A percentile compares a stretch with the other conserved stretches of the same genome.
Evolutionary conservation across 37 sponge, comb jelly and placozoan genomes (phyloP).

Genomic region (Dysidea cf. avara): DNA sequence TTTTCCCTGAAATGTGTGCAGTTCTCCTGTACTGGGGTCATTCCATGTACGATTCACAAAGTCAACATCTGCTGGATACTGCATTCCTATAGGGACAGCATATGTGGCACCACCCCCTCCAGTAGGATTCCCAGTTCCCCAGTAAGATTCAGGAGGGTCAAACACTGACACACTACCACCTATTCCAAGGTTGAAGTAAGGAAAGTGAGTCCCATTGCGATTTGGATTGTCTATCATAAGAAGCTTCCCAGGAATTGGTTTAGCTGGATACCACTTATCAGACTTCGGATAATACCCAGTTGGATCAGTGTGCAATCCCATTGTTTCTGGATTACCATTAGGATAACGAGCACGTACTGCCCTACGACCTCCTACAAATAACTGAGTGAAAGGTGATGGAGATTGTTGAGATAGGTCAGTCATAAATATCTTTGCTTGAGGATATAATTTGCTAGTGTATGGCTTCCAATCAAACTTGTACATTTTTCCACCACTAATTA

Average conservation of each 20-base stretch:
- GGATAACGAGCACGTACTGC: constrained; percentile 59
- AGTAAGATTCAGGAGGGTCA: constrained; percentile 67
- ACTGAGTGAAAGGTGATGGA: constrained; percentile 20
- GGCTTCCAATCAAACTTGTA: constrained; percentile 44
- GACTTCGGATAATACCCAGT: constrained; percentile 48
- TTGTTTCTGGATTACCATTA: constrained; percentile 52
- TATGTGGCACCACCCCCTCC: constrained; percentile 42
- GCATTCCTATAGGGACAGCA: constrained; percentile 25
- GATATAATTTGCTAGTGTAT: constrained; percentile 23
- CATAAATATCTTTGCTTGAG: constrained; percentile 7
- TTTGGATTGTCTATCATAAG: constrained; percentile 27
- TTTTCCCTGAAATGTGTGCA: constrained; percentile 42
- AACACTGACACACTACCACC: constrained; percentile 44
- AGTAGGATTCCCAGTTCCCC: constrained; percentile 34
- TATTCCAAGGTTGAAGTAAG: constrained; percentile 49
- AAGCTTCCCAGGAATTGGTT: constrained; percentile 11
- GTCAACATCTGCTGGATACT: constrained; percentile 22
- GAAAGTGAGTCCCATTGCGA: constrained; percentile 33
- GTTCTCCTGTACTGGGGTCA: constrained; percentile 36
- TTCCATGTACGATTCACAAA: constrained; percentile 36
- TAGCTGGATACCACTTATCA: constrained; percentile 28
- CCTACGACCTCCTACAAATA: constrained; percentile 37
- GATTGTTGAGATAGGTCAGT: constrained; percentile 55
- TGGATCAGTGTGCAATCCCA: constrained; percentile 53
- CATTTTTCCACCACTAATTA: constrained; percentile 50